Conservation (phyloP, 2,797 vertebrate genomes). For the Phrynocephalus forsythii region DNA sequence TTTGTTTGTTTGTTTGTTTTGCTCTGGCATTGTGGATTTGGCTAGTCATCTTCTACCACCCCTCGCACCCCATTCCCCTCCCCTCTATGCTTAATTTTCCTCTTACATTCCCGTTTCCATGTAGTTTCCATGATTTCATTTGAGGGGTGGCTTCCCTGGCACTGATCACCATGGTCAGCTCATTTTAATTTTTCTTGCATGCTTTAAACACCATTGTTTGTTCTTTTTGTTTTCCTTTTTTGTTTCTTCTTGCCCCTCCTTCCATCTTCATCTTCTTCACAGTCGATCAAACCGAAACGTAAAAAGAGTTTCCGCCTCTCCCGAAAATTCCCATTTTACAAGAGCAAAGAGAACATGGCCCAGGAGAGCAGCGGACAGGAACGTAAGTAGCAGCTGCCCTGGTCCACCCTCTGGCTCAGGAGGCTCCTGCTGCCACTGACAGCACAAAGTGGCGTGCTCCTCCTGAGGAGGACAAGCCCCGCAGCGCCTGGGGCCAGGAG, state of each 20-base stretch:
- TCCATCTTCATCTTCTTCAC: slow-evolving; percentile 87
- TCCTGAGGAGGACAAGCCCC: background rate
- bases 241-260: slow-evolving; percentile 76
- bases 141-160: slow-evolving; percentile 71
- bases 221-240: slow-evolving; percentile 43
- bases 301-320: slow-evolving; percentile 99
- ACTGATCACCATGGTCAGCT: slow-evolving; percentile 76
- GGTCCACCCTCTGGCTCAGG: slow-evolving; percentile 21
- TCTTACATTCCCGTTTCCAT: slow-evolving; percentile 75
- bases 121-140: slow-evolving; percentile 79
- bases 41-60: slow-evolving; percentile 67
- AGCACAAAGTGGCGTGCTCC: background rate
- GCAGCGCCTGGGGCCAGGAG: background rate
- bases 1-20: background rate
- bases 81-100: slow-evolving; percentile 74
- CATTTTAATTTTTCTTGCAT: slow-evolving; percentile 79
- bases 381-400: slow-evolving; percentile 92
- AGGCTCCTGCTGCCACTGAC: background rate
- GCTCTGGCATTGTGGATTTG: slow-evolving; percentile 66
- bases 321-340: slow-evolving; percentile 99
- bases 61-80: slow-evolving; percentile 71
- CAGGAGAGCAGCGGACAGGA: slow-evolving; percentile 95
- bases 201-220: slow-evolving; percentile 78
- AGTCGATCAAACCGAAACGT: slow-evolving; percentile 99
- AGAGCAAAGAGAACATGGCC: slow-evolving; percentile 99